phyloP scores from a whole-genome alignment of 2,888 invertebrate species.

The Aleiodes leptofemur region DNA sequence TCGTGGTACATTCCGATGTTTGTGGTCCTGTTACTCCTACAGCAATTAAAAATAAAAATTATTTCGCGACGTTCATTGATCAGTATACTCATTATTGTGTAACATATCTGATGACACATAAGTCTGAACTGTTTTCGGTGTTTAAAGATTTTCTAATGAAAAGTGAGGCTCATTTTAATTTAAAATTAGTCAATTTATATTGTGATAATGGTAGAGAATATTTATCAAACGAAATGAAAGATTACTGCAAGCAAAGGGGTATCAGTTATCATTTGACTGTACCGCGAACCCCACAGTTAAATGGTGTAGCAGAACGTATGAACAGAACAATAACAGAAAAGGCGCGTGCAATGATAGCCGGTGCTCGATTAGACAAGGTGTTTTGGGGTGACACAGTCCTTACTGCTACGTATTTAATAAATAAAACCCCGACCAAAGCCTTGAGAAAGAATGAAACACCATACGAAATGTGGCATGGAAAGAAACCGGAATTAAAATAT shows the following conservation, averaged over 20 bases:
- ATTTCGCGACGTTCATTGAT: conserved; percentile 43
- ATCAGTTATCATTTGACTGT: neutral
- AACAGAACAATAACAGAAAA: neutral
- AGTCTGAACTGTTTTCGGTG: conserved; percentile 30
- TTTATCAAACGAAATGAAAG: conserved; percentile 23
- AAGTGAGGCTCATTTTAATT: neutral
- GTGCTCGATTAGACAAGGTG: too few relatives aligned
- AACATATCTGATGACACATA: conserved; percentile 30
- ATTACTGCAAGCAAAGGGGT: too few relatives aligned
- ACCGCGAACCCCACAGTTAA: neutral
- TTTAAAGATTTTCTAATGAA: conserved; percentile 20
- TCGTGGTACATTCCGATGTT: conserved; percentile 48
- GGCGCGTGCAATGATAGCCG: too few relatives aligned
- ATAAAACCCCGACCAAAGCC: conserved; percentile 41
- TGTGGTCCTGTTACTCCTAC: conserved; percentile 43
- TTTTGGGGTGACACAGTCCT: conserved; percentile 26
- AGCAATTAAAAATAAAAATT: conserved; percentile 45
- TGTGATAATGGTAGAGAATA: conserved; percentile 54
- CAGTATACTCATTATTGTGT: conserved; percentile 39
- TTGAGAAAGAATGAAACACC: conserved; percentile 32
- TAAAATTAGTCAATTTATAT: conserved; percentile 40
- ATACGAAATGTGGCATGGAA: conserved; percentile 46
- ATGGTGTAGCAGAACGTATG: conserved; percentile 8
- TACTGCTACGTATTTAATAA: conserved; percentile 49
- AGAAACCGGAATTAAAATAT: conserved; percentile 39